A percentile compares a stretch with the other conserved stretches of the same genome.
Evolutionary conservation across 1,140 invertebrate genomes (phyloP).

Genomic region (Solenopsis fugax): DNA sequence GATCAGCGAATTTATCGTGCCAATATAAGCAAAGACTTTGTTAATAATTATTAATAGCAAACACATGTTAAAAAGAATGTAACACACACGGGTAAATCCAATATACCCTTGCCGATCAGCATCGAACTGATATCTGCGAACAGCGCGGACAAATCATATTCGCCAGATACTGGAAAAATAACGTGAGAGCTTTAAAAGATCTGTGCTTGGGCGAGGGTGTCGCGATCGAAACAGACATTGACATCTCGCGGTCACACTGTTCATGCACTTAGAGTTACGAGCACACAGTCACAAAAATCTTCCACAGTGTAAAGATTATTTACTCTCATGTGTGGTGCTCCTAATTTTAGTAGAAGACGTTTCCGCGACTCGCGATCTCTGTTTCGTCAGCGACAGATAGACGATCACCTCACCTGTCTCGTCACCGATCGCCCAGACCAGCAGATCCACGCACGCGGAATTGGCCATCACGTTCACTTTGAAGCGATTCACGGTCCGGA

Average conservation of each 20-base stretch:
- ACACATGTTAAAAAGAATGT: conserved; percentile 53
- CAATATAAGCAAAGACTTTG: conserved; percentile 34
- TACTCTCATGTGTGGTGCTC: not conserved
- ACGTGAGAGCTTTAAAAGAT: conserved; percentile 69
- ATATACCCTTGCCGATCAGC: conserved; percentile 90
- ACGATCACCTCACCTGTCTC: conserved; percentile 93
- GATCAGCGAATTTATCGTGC: conserved; percentile 34
- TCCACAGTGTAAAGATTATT: conserved; percentile 26
- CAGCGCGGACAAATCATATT: conserved; percentile 92
- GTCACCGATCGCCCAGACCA: conserved; percentile 99
- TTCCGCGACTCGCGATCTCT: not conserved
- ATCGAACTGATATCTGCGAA: conserved; percentile 90
- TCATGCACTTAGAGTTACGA: conserved; percentile 40
- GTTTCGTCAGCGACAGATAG: not conserved
- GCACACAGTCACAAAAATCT: conserved; percentile 18
- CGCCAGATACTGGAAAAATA: conserved; percentile 91
- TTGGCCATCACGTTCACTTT: conserved; percentile 99
- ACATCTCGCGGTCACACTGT: conserved; percentile 7
- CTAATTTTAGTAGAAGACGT: conserved; percentile 23
- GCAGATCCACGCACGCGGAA: conserved; percentile 98
- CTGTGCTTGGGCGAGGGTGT: not conserved
- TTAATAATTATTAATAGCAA: conserved; percentile 62
- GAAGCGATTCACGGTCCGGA: conserved; percentile 94
- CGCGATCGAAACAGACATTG: conserved; percentile 26
- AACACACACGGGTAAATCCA: conserved; percentile 77